Base-by-base conservation (phyloP, 1,140 invertebrate genomes). In the Heliconius congener region DNA sequence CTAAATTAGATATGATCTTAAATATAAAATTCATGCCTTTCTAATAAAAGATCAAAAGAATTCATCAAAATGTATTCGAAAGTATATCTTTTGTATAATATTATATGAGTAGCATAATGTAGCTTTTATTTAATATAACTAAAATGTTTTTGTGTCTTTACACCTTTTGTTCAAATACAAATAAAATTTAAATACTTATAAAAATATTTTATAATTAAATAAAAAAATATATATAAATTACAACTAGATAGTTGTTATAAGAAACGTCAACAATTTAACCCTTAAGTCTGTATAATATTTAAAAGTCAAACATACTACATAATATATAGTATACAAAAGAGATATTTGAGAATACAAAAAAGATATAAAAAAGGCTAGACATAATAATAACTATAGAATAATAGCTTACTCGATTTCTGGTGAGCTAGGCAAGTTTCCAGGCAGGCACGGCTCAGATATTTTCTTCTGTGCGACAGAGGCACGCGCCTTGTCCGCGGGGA, bases 401-500 rank as follows among this genome's bases (percentile, higher is more conserved):
- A 27, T 27, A n/a, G 86, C 95, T 95, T 91, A 96, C 96, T 96
- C 96, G 50, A 95, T 92, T 83, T 96, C 96, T 1, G 96, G 96
- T 3, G 96, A 96, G 19, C 95, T 96, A 27, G 96, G 96, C n/a
- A 96, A 93, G 83, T 96, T 96, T 66, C 93, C 88, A 0, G 85
- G 83, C 9, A 93, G 81, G 52, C 89, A 88, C 0, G 93, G 90
- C 73, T 94, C 91, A 0, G 93, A 94, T 74, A 94, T 93, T 71
- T 94, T 94, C 86, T 94, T 94, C 52, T 93, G 93, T 0, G 91
- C 77, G 8, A 86, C 86, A 1, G 79, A 42, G 1, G 88, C 83
- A 18, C 90, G 82, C 0, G 84, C 88, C 79, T 93, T 93, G 83
- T 98, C 97, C 0, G 97, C 97, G 1, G 98, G 98, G 42, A 98